Conservation (phyloP, 2,888 invertebrate genomes). For the Agrenia bidenticulata region DNA sequence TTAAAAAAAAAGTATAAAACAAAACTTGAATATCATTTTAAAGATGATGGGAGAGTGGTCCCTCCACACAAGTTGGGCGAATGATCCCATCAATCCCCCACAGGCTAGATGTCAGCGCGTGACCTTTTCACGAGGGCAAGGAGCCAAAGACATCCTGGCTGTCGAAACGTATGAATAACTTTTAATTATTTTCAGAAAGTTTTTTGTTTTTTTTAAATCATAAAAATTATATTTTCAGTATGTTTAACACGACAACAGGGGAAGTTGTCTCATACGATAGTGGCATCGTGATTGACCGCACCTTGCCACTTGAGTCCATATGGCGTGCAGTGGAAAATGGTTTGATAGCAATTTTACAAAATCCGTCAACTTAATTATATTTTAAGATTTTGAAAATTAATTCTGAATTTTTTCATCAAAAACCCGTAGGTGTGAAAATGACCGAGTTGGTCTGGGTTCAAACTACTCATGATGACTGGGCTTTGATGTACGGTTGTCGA, state of each 20-base stretch:
- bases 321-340: too few species aligned
- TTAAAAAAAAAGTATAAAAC: constrained; percentile 1
- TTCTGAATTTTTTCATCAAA: too few species aligned
- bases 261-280: neutral
- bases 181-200: too few species aligned
- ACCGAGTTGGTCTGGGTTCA: neutral
- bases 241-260: neutral
- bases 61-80: neutral
- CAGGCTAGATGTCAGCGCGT: neutral
- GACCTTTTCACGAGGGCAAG: neutral
- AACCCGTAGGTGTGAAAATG: neutral
- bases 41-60: constrained; percentile 1
- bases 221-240: neutral
- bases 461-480: neutral
- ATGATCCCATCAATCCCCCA: neutral
- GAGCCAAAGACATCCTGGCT: too few species aligned
- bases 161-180: too few species aligned
- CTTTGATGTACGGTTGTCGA: neutral
- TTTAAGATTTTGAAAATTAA: neutral
- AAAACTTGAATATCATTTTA: too few species aligned
- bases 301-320: neutral
- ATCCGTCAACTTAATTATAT: too few species aligned
- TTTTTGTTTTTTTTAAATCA: neutral
- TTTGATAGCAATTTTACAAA: too few species aligned
- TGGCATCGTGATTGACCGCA: neutral